phyloP scores from a whole-genome alignment of 1,140 invertebrate genomes.

The Dolichoris vasculosae region DNA sequence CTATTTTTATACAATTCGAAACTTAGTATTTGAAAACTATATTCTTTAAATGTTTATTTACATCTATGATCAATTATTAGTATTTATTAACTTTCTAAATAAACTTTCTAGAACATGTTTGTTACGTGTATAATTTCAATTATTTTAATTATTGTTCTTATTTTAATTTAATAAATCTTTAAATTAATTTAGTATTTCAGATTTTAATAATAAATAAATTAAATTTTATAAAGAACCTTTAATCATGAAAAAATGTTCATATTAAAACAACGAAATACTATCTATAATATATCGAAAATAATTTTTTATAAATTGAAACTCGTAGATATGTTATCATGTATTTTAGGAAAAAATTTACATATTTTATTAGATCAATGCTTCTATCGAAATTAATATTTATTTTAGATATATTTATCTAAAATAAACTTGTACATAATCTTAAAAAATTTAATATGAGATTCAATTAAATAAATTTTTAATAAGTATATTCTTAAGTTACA shows the following conservation, averaged over 20 bases:
- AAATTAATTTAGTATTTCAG: slow-evolving; percentile 1
- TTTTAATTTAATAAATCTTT: slow-evolving; percentile 27
- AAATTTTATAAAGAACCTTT: no score
- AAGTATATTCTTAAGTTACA: no score
- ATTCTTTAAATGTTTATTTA: slow-evolving; percentile 18
- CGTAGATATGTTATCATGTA: slow-evolving; percentile 38
- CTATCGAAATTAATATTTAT: slow-evolving; percentile 1
- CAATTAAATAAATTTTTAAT: background rate
- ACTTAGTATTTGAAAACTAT: background rate
- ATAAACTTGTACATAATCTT: background rate
- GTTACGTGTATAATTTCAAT: slow-evolving; percentile 4
- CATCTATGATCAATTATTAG: slow-evolving; percentile 18
- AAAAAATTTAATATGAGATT: background rate
- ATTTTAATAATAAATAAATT: slow-evolving; percentile 19
- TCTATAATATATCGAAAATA: background rate
- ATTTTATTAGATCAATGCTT: background rate
- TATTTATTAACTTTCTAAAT: slow-evolving; percentile 45
- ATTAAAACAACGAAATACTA: background rate
- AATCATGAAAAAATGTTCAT: background rate
- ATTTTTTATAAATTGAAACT: slow-evolving; percentile 36
- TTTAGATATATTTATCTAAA: background rate
- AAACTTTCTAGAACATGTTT: slow-evolving; percentile 42
- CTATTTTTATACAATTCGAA: background rate
- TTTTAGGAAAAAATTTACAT: slow-evolving; percentile 24
- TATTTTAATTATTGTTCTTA: slow-evolving; percentile 17